Evolutionary conservation across 1,140 invertebrate genomes (phyloP), one percentile per base, ranked within the genome.

Genomic region (Cryptotermes secundus): DNA sequence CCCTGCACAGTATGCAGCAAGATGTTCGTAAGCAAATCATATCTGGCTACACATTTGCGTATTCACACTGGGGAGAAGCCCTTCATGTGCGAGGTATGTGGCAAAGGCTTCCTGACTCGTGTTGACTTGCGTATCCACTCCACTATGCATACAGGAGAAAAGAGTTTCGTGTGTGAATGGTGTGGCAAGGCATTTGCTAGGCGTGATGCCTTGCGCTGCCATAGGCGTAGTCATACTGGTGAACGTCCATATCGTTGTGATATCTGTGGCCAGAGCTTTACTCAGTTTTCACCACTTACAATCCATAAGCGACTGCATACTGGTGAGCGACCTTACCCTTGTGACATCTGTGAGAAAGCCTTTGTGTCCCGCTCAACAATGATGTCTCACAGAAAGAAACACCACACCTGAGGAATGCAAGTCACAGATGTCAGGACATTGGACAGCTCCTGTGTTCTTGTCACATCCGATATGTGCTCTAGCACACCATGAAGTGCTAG

Each of bases 11-110:
- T 94, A 45, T 95, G 94, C 87, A 93, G 93, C 59, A 92, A 93
- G 85, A 91, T 93, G 88, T 94, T 95, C 86, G 94, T 95, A 3
- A 95, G 94, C 88, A 95, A 94, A 83, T 94, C 94, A 86, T 96
- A 96, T 88, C 91, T 97, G 3, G 94, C 95, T 81, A 94, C 95
- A 24, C 97, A 98, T 88, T 89, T 97, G 80, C 92, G 97, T 22
- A 97, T 97, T 84, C 97, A 98, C 87, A 97, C 96, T 0, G 95
- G 96, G 1, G 95, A 96, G 88, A 94, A 95, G 86, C 95, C 95
- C 0, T 96, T 93, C 87, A 87, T 92, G 53, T 94, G 94, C 86
- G 90, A 92, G 83, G 92, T 93, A 6, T 96, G 95, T 86, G 92
- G 91, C 0, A 94, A 95, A 86, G 92, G 92, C 53, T 95, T 95